Percentiles rank a stretch among this genome's conserved stretches.
phyloP scores from a whole-genome alignment of 2,797 vertebrate genomes.

The Pipistrellus nathusii region DNA sequence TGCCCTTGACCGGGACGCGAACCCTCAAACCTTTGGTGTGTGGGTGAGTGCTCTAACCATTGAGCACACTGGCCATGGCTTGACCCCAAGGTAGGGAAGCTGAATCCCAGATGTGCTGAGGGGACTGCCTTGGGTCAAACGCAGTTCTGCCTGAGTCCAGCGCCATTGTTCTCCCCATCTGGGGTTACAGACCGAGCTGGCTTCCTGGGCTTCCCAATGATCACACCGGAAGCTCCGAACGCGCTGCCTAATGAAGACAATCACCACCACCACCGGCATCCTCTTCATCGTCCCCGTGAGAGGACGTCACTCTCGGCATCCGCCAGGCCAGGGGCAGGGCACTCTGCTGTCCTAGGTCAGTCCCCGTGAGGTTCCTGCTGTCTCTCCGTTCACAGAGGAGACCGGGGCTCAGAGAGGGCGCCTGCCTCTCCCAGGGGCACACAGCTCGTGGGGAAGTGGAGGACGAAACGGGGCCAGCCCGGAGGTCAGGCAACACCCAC shows the following conservation, averaged over 20 bases:
- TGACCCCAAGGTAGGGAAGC: neutral
- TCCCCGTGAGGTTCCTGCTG: neutral
- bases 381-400: neutral
- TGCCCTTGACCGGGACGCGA: no score
- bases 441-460: neutral
- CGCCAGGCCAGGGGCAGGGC: neutral
- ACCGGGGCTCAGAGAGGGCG: neutral
- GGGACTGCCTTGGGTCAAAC: neutral
- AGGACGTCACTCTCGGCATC: neutral
- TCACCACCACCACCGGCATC: neutral
- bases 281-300: accelerated
- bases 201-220: neutral
- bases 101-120: neutral
- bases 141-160: neutral
- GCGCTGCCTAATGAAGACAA: no score
- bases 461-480: accelerated
- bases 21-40: no score
- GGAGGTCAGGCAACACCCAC: neutral
- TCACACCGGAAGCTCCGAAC: neutral
- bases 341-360: neutral
- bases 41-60: no score
- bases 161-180: no score
- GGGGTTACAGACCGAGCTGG: no score
- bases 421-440: neutral
- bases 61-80: no score